Evolutionary conservation across 2,113 vertebrate genomes (phyloP).

Genomic region (Mesitornis unicolor): DNA sequence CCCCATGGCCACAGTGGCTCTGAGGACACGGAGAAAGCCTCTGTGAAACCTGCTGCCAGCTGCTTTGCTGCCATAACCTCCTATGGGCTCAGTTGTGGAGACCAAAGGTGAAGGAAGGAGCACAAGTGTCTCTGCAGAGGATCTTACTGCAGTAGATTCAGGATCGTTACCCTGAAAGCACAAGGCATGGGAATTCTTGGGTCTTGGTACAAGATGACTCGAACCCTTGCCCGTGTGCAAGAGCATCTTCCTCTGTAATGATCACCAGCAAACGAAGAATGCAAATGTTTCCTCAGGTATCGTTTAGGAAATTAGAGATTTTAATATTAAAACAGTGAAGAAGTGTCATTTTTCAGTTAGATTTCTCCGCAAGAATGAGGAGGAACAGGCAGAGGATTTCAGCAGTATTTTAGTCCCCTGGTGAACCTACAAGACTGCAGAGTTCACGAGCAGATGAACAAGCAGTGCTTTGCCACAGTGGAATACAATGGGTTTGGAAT

Average conservation of each 20-base stretch:
- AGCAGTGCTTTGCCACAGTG: neutral
- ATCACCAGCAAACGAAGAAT: neutral
- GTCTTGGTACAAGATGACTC: neutral
- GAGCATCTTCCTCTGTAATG: neutral
- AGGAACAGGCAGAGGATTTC: neutral
- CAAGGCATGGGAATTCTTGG: neutral
- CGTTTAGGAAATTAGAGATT: neutral
- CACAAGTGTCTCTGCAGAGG: fast-evolving
- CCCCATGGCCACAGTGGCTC: neutral
- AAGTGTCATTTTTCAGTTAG: neutral
- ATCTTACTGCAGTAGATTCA: neutral
- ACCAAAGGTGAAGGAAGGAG: neutral
- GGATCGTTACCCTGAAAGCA: neutral
- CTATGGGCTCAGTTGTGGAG: neutral
- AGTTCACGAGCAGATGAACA: neutral
- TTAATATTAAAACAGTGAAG: neutral
- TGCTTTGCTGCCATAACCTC: neutral
- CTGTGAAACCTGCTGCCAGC: neutral
- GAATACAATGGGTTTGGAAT: neutral
- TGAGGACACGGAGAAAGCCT: neutral
- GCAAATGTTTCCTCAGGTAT: neutral
- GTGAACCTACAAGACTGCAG: neutral
- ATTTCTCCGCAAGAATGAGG: neutral
- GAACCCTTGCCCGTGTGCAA: neutral
- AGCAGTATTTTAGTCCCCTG: neutral